phyloP scores from a whole-genome alignment of 2,113 vertebrate genomes.

The Trachemys scripta region DNA sequence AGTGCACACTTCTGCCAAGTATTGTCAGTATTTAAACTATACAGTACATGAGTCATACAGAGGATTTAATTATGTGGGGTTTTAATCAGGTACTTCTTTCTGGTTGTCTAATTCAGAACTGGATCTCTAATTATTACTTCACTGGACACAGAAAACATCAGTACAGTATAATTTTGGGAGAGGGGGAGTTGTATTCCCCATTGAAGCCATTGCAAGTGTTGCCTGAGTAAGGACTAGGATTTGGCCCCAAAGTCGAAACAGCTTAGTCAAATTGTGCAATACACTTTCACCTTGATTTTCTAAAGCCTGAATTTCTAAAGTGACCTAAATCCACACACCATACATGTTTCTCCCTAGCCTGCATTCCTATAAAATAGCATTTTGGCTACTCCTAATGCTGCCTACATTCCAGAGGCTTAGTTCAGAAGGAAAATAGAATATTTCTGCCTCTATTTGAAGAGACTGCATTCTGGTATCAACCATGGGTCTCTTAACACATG shows the following conservation, averaged over 20 bases:
- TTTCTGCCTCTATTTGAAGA: neutral
- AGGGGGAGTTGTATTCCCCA: neutral
- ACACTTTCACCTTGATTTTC: neutral
- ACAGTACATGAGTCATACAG: neutral
- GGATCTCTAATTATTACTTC: neutral
- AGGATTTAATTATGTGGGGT: neutral
- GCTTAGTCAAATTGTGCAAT: fast-evolving
- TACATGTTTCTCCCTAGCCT: neutral
- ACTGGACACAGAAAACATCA: neutral
- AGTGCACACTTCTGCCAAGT: neutral
- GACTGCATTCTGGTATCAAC: neutral
- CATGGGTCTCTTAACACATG: neutral
- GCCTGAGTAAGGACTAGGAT: neutral
- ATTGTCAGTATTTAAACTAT: neutral
- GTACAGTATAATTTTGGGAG: neutral
- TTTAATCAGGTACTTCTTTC: neutral
- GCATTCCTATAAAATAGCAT: neutral
- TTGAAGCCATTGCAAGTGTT: neutral
- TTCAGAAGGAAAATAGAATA: neutral
- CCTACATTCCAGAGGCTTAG: neutral
- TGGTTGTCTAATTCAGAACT: neutral
- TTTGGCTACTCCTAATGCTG: neutral
- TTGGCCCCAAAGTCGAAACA: neutral
- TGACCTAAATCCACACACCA: neutral
- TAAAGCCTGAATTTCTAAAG: neutral